A percentile compares a stretch with the other conserved stretches of the same genome.
These are phyloP conservation scores for Rhinopithecus roxellana DNA, from an alignment of 2,113 vertebrate genomes.

Conservation along the genomic window DNA sequence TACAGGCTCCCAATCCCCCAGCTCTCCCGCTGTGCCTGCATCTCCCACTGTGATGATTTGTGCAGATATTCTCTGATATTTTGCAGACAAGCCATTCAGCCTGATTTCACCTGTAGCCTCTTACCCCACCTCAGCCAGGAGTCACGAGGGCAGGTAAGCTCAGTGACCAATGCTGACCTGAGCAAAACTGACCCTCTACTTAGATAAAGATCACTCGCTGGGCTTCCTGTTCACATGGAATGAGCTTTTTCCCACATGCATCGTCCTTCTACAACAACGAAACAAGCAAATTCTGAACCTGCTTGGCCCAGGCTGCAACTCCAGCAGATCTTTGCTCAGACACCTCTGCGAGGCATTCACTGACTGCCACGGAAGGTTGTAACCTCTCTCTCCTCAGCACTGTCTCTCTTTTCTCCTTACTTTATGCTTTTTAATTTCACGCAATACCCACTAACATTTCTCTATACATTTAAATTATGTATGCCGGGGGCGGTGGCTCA, in stretches of 20 bases:
- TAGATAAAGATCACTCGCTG: rapidly evolving
- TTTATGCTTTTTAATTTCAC: rapidly evolving
- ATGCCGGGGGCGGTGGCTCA: too few species aligned
- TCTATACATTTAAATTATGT: rapidly evolving
- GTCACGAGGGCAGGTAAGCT: rapidly evolving
- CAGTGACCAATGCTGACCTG: rapidly evolving
- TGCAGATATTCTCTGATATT: neutral
- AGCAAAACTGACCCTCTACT: neutral
- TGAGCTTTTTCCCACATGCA: neutral
- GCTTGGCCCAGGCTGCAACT: too few species aligned
- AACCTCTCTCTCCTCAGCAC: rapidly evolving
- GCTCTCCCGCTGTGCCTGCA: rapidly evolving
- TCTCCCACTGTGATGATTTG: neutral
- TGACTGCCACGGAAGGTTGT: rapidly evolving
- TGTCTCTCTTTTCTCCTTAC: rapidly evolving
- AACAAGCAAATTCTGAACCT: too few species aligned
- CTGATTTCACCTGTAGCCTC: too few species aligned
- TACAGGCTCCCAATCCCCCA: too few species aligned
- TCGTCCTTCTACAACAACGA: too few species aligned
- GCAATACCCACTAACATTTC: neutral
- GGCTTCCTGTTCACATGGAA: neutral
- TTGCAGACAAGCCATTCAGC: neutral
- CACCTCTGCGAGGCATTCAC: neutral
- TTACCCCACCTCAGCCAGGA: too few species aligned
- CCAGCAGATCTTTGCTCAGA: neutral